Conservation (phyloP, 2,113 vertebrate genomes). For the Cochlearius cochlearius region DNA sequence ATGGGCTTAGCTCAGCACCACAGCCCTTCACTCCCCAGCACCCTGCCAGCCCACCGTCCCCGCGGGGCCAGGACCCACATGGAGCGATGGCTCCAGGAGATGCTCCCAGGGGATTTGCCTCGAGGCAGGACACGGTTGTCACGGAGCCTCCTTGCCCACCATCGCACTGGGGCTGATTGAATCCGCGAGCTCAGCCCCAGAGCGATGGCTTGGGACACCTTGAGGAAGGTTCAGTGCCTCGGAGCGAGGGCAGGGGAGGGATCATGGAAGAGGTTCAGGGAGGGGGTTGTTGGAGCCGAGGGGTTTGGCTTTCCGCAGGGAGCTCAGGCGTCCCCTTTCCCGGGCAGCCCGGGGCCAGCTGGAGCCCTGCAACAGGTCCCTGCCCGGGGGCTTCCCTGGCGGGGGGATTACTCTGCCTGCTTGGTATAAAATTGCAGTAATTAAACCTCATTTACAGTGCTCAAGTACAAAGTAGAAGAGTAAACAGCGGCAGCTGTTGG, state of each 20-base stretch:
- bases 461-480: not conserved
- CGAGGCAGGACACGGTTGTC: not conserved
- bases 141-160: not conserved
- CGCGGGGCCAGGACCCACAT: not conserved
- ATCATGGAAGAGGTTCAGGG: not conserved
- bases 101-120: not conserved
- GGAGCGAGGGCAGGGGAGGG: not conserved
- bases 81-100: fast-evolving
- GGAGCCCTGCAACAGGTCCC: not conserved
- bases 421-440: not conserved
- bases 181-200: not conserved
- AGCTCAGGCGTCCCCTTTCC: not conserved
- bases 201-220: fast-evolving
- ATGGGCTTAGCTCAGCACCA: not conserved
- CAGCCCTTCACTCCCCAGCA: not conserved
- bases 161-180: fast-evolving
- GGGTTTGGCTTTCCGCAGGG: not conserved
- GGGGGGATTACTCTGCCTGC: not conserved
- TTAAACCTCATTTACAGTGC: not conserved
- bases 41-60: not conserved
- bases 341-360: not conserved
- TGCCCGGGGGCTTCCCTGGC: not conserved
- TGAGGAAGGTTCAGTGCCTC: not conserved
- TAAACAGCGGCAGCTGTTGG: not conserved
- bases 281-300: fast-evolving